Conservation (phyloP, 2,888 invertebrate genomes). For the Phrixothrix hirtus region DNA sequence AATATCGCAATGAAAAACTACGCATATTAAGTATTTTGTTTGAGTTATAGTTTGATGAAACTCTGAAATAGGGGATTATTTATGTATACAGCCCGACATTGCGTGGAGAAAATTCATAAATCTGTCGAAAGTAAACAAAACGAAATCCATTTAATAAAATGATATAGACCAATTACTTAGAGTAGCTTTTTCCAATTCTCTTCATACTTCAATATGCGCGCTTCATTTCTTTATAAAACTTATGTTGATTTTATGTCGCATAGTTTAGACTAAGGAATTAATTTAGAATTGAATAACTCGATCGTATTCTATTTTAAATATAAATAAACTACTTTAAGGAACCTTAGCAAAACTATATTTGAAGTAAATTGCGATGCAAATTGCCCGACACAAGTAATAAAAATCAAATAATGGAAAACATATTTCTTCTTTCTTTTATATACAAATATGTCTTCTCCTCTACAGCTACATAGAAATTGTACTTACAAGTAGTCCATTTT, state of each 20-base stretch:
- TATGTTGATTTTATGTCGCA: no score
- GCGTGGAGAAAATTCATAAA: constrained; percentile 25
- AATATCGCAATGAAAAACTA: constrained; percentile 15
- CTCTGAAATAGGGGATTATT: constrained; percentile 21
- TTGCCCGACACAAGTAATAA: no score
- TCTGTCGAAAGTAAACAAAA: constrained; percentile 20
- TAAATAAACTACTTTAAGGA: no score
- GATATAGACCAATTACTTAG: constrained; percentile 27
- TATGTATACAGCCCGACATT: constrained; percentile 21
- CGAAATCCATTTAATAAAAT: constrained; percentile 26
- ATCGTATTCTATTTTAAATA: no score
- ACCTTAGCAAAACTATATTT: no score
- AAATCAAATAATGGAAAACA: no score
- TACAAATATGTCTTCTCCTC: no score
- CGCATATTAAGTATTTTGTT: constrained; percentile 20
- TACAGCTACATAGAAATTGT: no score
- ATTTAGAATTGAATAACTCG: no score
- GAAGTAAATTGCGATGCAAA: no score
- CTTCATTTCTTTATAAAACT: constrained; percentile 3
- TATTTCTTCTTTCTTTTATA: not conserved
- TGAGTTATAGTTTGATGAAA: constrained; percentile 25
- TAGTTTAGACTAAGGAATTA: no score
- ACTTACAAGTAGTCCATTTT: no score
- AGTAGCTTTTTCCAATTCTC: constrained; percentile 14
- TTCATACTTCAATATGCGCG: constrained; percentile 1